phyloP scores from a whole-genome alignment of 2,888 invertebrate species.

The Cacoxenus indagator region DNA sequence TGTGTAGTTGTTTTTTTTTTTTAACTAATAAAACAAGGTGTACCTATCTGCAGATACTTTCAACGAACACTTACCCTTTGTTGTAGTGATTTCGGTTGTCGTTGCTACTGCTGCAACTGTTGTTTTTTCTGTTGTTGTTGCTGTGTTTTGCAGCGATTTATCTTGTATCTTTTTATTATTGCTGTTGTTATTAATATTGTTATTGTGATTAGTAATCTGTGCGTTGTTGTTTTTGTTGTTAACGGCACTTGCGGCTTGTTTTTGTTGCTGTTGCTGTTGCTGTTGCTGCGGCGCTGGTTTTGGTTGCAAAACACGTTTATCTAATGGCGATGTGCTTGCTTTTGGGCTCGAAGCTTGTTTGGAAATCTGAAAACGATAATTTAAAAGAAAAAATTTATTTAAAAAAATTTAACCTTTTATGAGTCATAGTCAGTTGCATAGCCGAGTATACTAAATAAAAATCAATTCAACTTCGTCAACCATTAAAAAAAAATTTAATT shows the following conservation, averaged over 20 bases:
- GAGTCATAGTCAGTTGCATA: background rate
- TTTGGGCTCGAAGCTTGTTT: conserved; percentile 69
- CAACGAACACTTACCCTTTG: conserved; percentile 54
- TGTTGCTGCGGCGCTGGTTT: conserved; percentile 74
- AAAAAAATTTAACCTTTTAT: background rate
- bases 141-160: background rate
- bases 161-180: background rate
- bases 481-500: background rate
- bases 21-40: background rate
- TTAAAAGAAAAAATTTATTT: conserved; percentile 22
- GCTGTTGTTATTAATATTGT: conserved; percentile 34
- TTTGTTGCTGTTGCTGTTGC: conserved; percentile 42
- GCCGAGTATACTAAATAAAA: conserved; percentile 30
- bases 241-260: conserved; percentile 40
- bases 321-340: conserved; percentile 72
- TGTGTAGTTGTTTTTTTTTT: background rate
- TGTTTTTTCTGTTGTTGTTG: conserved; percentile 27
- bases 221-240: conserved; percentile 31
- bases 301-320: conserved; percentile 79
- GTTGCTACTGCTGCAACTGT: conserved; percentile 25
- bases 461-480: conserved; percentile 43
- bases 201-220: conserved; percentile 42
- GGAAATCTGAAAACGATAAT: conserved; percentile 64
- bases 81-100: conserved; percentile 34
- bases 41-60: background rate